Base-by-base conservation (phyloP, 2,888 invertebrate species). In the Sycophila texana region DNA sequence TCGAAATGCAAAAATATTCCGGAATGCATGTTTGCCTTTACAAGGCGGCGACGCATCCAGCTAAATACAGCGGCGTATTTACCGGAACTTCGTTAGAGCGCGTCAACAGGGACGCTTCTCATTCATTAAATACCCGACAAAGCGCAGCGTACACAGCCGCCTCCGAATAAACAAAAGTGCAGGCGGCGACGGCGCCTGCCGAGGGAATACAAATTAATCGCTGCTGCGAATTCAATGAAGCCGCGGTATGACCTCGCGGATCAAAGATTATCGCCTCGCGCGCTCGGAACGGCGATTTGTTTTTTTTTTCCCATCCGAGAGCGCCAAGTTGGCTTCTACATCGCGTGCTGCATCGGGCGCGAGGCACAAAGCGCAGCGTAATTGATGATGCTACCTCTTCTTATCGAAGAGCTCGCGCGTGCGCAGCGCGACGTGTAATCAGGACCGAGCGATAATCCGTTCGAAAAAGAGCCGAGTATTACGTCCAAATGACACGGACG, bases 1-100 rank as follows among this genome's bases (percentile, higher is more conserved):
- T 39, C 39, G 39, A 39, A 39, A 39, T 39, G 39, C 39, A 39
- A 39, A 39, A 39, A 39, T 39, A 39, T 61, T 65, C 47, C 26
- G 63, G 18, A 66, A 47, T 66, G 20, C 61, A 66, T 57, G 57
- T 68, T 57, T 68, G 18, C 57, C 39, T 68, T 68, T 68, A 10
- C 26, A 18, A 39, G 20, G 13, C n/a, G 14, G 49, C 47, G n/a
- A 16, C 30, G 49, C 65, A 18, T 57, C 30, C 55, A 57, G 4
- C 55, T 39, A n/a, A 18, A 68, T 18, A 16, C 26, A 26, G 30
- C 3, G 5, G 20, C 2, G 55, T 71, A 49, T 55, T 60, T 71
- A 71, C 39, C 49, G 22, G 58, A 22, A 60, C 16, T 58, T 60
- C 22, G 71, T 47, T 49, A 49, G 22, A 66, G 51, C 22, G 4